Conservation (phyloP, 2,797 vertebrate species). For the Aeoliscus strigatus region DNA sequence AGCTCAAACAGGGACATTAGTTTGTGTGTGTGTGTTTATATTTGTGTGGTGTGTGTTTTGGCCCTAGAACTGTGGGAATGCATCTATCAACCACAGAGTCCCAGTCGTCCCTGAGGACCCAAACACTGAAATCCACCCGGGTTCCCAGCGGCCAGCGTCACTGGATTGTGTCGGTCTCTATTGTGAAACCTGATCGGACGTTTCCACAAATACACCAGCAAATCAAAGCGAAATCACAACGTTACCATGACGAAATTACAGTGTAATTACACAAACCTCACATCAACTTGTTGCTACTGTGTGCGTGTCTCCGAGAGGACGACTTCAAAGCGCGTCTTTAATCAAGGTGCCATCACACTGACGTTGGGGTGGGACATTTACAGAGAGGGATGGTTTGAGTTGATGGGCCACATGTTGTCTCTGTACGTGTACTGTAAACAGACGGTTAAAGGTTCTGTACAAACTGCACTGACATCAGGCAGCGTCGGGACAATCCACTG, state of each 20-base stretch:
- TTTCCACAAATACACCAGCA: slow-evolving; percentile 51
- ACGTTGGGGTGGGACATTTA: slow-evolving; percentile 12
- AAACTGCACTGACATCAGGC: no score
- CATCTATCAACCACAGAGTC: slow-evolving; percentile 39
- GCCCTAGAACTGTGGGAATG: slow-evolving; percentile 41
- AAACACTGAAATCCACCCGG: slow-evolving; percentile 32
- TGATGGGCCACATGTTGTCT: no score
- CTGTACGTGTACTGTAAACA: no score
- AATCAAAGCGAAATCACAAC: slow-evolving; percentile 51
- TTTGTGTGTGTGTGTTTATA: not conserved
- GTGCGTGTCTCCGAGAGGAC: slow-evolving; percentile 26
- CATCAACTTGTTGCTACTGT: slow-evolving; percentile 39
- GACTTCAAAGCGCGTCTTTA: slow-evolving; percentile 42
- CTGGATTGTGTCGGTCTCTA: slow-evolving; percentile 30
- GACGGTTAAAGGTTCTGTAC: no score
- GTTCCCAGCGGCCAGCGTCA: slow-evolving; percentile 49
- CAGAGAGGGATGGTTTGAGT: not conserved
- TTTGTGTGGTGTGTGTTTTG: slow-evolving; percentile 30
- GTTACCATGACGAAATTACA: slow-evolving; percentile 43
- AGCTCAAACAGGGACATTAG: not conserved
- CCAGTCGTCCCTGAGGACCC: slow-evolving; percentile 31
- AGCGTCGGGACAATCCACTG: no score
- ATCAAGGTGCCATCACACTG: slow-evolving; percentile 42
- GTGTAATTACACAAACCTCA: slow-evolving; percentile 47
- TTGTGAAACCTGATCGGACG: slow-evolving; percentile 52